These are phyloP conservation scores for Andrena praecox DNA, from an alignment of 2,888 invertebrate genomes.

Conservation along the genomic window DNA sequence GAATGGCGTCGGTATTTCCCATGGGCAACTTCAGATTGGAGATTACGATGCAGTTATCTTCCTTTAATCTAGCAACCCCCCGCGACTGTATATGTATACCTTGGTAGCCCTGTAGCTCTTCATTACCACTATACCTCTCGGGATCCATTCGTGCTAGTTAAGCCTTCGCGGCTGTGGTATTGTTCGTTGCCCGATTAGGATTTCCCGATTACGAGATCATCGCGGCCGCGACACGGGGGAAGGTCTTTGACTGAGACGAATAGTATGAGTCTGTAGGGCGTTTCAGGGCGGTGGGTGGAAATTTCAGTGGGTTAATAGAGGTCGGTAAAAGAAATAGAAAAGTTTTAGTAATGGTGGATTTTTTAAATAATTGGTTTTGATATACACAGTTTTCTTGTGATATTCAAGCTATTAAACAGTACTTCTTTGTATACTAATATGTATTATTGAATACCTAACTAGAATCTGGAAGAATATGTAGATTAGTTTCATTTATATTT, in stretches of 20 bases:
- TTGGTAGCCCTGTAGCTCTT: conserved; percentile 55
- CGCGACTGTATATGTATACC: conserved; percentile 13
- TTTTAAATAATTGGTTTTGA: no score
- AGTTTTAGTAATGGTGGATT: no score
- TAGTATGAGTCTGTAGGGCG: not conserved
- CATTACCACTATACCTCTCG: conserved; percentile 66
- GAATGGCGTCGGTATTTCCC: conserved; percentile 69
- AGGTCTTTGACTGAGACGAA: not conserved
- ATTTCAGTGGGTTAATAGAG: no score
- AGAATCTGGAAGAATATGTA: no score
- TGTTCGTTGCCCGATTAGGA: conserved; percentile 58
- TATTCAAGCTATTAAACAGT: no score
- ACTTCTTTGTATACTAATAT: no score
- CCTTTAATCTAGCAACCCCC: conserved; percentile 69
- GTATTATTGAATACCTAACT: no score
- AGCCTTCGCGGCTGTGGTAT: conserved; percentile 53
- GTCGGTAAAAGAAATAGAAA: no score
- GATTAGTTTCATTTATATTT: no score
- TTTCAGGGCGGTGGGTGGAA: not conserved
- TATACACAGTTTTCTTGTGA: no score
- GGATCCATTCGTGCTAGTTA: conserved; percentile 73
- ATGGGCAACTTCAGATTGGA: conserved; percentile 71
- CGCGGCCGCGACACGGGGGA: not conserved
- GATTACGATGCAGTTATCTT: conserved; percentile 78
- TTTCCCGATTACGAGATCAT: conserved; percentile 54